Percentiles rank a stretch among this genome's conserved stretches.
Conservation (phyloP, 1,140 invertebrate species). For the Adelges cooleyi region DNA sequence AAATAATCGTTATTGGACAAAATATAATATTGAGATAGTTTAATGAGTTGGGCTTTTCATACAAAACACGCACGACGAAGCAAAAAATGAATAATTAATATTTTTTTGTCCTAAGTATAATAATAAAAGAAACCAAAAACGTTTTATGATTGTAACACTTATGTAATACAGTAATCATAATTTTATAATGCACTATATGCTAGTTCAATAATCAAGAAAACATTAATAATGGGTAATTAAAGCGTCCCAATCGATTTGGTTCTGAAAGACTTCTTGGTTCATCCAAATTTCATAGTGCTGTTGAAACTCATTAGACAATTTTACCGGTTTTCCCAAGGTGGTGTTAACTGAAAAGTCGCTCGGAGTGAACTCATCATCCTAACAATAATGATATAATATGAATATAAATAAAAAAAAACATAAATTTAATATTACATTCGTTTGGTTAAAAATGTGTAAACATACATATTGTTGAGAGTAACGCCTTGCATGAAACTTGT, state of each 20-base stretch:
- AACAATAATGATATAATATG: slow-evolving; percentile 6
- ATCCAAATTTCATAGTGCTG: slow-evolving; percentile 93
- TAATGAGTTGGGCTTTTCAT: too few species aligned
- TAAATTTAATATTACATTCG: background rate
- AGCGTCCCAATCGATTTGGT: slow-evolving; percentile 64
- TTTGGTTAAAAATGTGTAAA: background rate
- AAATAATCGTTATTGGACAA: too few species aligned
- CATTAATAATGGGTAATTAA: slow-evolving; percentile 38
- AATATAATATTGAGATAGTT: too few species aligned
- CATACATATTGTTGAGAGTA: slow-evolving; percentile 43
- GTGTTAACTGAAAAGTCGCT: slow-evolving; percentile 75
- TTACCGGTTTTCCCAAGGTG: slow-evolving; percentile 63
- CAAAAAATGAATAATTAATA: too few species aligned
- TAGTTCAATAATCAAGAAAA: too few species aligned
- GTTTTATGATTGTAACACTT: too few species aligned
- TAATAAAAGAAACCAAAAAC: too few species aligned
- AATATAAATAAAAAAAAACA: slow-evolving; percentile 31
- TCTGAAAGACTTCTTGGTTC: slow-evolving; percentile 89
- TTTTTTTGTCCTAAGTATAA: too few species aligned
- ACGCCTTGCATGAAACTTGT: slow-evolving; percentile 87
- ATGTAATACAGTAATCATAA: too few species aligned
- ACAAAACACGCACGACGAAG: too few species aligned
- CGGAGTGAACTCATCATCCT: slow-evolving; percentile 63
- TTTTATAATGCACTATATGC: too few species aligned
- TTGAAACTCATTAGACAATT: slow-evolving; percentile 91